Conservation (phyloP, 2,113 vertebrate genomes). For the Eudyptes chrysolophus region DNA sequence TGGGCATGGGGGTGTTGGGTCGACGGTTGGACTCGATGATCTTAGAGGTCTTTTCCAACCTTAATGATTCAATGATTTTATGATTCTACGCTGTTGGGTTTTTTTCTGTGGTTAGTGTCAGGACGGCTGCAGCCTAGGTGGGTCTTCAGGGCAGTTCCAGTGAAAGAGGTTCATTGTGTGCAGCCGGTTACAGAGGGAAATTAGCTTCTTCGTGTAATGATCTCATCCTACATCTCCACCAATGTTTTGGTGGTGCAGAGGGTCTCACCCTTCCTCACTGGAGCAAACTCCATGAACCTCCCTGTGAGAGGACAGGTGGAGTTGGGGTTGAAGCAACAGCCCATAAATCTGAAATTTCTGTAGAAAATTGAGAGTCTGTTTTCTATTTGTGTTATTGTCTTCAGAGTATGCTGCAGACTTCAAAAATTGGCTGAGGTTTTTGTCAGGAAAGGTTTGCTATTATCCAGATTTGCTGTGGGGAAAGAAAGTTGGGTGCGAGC, state of each 20-base stretch:
- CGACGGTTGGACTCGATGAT: too few relatives aligned
- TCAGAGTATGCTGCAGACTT: neutral
- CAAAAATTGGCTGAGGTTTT: neutral
- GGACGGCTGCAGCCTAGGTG: neutral
- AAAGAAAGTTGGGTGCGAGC: neutral
- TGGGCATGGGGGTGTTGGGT: too few relatives aligned
- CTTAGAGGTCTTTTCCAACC: too few relatives aligned
- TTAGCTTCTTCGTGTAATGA: neutral
- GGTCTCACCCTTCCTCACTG: neutral
- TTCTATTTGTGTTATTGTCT: neutral
- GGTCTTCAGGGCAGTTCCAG: neutral
- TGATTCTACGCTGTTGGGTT: neutral
- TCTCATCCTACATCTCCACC: neutral
- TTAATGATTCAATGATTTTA: too few relatives aligned
- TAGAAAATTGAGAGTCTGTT: neutral
- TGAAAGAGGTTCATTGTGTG: neutral
- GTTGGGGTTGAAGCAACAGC: neutral
- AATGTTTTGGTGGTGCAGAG: neutral
- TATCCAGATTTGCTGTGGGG: too few relatives aligned
- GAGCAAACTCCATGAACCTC: neutral
- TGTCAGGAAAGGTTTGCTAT: neutral
- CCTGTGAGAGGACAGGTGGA: neutral
- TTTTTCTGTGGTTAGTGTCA: neutral
- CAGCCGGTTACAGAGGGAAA: accelerated
- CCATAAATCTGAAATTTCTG: neutral